These are phyloP conservation scores for Recurvirostra avosetta DNA, from an alignment of 2,113 vertebrate genomes.

Conservation along the genomic window DNA sequence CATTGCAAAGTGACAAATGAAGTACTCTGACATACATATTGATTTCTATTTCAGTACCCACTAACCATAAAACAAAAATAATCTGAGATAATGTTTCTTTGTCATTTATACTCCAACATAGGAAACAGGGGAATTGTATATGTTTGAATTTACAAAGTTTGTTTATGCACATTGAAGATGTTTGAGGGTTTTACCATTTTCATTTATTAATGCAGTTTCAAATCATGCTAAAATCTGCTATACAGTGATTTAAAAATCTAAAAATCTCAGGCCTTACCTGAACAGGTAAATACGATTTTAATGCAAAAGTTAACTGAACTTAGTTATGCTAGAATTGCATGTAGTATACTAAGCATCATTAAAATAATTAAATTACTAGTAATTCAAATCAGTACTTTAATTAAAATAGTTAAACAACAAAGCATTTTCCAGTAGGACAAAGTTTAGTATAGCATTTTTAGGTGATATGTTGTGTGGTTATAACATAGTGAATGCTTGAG, in stretches of 20 bases:
- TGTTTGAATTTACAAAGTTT: not conserved
- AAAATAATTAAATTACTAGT: not conserved
- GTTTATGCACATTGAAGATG: not conserved
- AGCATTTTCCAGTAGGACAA: not conserved
- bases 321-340: not conserved
- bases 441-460: not conserved
- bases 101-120: not conserved
- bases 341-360: not conserved
- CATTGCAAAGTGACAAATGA: not conserved
- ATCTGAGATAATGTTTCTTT: not conserved
- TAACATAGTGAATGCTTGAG: too few species aligned
- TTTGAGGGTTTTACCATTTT: not conserved
- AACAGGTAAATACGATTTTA: not conserved
- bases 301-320: not conserved
- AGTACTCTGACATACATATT: not conserved
- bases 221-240: not conserved
- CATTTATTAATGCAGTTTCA: not conserved
- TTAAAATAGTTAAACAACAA: not conserved
- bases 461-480: not conserved
- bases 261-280: not conserved
- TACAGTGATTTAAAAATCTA: not conserved
- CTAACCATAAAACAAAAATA: not conserved
- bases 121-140: not conserved
- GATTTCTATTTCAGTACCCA: not conserved
- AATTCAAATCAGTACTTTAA: not conserved